Evolutionary conservation across 2,113 vertebrate genomes (phyloP).

Genomic region (Herpailurus yagouaroundi): DNA sequence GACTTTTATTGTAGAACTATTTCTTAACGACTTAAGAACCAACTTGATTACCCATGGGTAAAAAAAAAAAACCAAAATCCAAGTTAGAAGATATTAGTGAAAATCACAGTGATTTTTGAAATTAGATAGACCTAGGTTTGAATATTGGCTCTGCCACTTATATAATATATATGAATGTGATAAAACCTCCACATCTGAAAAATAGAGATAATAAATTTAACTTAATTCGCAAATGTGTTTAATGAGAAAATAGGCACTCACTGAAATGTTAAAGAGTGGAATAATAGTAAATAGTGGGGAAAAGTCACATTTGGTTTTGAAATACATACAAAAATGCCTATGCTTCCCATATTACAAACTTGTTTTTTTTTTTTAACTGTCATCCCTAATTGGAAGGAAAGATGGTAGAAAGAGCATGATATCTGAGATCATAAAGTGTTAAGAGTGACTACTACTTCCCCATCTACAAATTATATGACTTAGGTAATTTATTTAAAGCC

Average conservation of each 20-base stretch:
- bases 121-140: background rate
- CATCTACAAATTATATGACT: background rate
- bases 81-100: background rate
- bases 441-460: background rate
- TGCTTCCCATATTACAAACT: background rate
- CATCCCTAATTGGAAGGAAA: background rate
- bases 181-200: background rate
- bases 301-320: background rate
- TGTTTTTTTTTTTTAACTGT: background rate
- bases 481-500: background rate
- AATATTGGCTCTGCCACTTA: background rate
- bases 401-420: background rate
- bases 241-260: background rate
- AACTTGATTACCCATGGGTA: background rate
- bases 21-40: background rate
- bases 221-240: background rate
- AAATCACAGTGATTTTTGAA: background rate
- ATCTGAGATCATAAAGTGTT: background rate
- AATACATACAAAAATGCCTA: background rate
- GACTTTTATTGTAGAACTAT: background rate
- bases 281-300: background rate
- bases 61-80: background rate
- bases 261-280: background rate
- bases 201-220: background rate
- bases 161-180: background rate